These are phyloP conservation scores for Phallusia fumigata DNA, from an alignment of 23 tunicate genomes.

Conservation along the genomic window DNA sequence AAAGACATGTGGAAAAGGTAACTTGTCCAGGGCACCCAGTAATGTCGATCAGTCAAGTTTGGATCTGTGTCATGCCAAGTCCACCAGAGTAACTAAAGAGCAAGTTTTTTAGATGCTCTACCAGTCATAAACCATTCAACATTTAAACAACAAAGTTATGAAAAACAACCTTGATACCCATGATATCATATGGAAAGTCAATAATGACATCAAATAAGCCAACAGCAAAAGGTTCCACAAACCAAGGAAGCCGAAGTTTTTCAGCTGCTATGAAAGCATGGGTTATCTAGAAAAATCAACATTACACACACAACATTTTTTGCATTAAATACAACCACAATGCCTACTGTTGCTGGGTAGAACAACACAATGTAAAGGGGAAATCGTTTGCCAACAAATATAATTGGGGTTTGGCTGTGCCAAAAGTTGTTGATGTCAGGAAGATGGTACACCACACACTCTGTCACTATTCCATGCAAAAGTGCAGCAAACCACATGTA, in stretches of 20 bases:
- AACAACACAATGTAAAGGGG: constrained; percentile 88
- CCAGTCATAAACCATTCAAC: too few species aligned
- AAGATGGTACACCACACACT: constrained; percentile 53
- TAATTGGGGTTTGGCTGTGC: constrained; percentile 83
- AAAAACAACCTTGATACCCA: constrained; percentile 73
- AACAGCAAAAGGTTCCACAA: constrained; percentile 95
- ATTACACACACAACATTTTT: too few species aligned
- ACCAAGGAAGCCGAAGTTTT: constrained; percentile 64
- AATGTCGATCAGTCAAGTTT: constrained; percentile 66
- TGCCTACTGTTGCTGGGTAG: constrained; percentile 83
- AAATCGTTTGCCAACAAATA: constrained; percentile 75
- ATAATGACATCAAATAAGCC: constrained; percentile 80
- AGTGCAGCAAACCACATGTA: constrained; percentile 92
- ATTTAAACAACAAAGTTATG: too few species aligned
- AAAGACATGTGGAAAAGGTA: constrained; percentile 84
- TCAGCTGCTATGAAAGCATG: constrained; percentile 89
- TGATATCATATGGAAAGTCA: constrained; percentile 91
- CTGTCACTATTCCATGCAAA: constrained; percentile 86
- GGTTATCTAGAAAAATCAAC: constrained; percentile 25
- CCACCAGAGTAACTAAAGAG: constrained; percentile 73
- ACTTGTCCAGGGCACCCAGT: constrained; percentile 97
- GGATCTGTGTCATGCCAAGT: constrained; percentile 95
- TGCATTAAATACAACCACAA: not conserved
- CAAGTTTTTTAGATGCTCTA: too few species aligned
- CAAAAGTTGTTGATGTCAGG: constrained; percentile 91